Evolutionary conservation across 2,797 vertebrate genomes (phyloP).

Genomic region (Mormyrops attenuatus): DNA sequence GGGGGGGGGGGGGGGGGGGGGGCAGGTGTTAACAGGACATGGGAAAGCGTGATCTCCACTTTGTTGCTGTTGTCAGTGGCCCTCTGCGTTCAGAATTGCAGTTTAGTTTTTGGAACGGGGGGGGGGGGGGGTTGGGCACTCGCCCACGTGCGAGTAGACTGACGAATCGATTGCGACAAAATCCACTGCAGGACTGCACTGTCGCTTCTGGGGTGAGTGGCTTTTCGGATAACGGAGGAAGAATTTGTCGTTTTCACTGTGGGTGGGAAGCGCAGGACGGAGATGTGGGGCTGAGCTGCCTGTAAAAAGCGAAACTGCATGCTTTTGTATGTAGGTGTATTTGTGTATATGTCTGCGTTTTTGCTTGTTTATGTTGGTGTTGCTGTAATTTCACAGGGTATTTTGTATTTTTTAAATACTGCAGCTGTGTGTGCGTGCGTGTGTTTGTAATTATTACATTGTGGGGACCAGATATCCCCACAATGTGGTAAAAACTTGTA

Average conservation of each 20-base stretch:
- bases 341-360: not conserved
- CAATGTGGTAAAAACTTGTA: not conserved
- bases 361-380: not conserved
- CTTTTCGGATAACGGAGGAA: not conserved
- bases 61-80: not conserved
- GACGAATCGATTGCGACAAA: not conserved
- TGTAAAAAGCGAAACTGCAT: not conserved
- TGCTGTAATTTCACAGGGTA: not conserved
- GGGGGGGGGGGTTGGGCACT: not conserved
- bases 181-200: not conserved
- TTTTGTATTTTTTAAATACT: not conserved
- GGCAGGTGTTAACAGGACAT: not conserved
- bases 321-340: not conserved
- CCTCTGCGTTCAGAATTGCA: not conserved
- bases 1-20: not conserved
- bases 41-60: not conserved
- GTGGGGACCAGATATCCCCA: not conserved
- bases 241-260: not conserved
- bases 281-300: not conserved
- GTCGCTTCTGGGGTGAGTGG: not conserved
- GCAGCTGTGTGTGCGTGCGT: not conserved
- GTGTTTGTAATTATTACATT: not conserved
- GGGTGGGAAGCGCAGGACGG: not conserved
- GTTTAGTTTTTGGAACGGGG: not conserved
- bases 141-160: not conserved